A percentile compares a stretch with the other conserved stretches of the same genome.
These are phyloP conservation scores for Eurosta solidaginis DNA, from an alignment of 1,140 invertebrate genomes.

Conservation along the genomic window DNA sequence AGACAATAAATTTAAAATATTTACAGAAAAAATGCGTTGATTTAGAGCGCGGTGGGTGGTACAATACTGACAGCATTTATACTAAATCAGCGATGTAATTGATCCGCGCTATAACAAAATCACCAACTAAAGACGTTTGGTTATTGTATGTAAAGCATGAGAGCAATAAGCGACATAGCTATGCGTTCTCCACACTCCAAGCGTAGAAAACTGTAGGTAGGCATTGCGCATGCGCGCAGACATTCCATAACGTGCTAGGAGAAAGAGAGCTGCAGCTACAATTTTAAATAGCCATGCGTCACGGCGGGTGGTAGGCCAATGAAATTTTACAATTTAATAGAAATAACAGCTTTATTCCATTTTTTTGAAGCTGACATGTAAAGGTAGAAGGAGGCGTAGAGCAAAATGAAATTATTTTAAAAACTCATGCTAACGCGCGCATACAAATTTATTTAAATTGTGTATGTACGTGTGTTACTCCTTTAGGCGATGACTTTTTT, in stretches of 20 bases:
- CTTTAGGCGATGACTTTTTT: background rate
- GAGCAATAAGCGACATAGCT: background rate
- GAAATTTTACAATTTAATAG: slow-evolving; percentile 19
- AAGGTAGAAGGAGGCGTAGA: background rate
- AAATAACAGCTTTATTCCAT: background rate
- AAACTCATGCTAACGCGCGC: too few species aligned
- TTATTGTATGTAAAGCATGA: too few species aligned
- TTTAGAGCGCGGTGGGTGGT: slow-evolving; percentile 7
- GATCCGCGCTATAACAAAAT: background rate
- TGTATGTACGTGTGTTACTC: too few species aligned
- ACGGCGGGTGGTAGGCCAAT: background rate
- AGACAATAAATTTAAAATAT: background rate
- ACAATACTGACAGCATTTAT: background rate
- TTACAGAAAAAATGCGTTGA: background rate
- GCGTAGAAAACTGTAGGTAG: background rate
- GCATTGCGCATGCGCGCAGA: background rate
- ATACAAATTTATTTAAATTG: too few species aligned
- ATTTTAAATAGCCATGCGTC: background rate
- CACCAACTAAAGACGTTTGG: background rate
- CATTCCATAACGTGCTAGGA: background rate
- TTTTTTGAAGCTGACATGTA: background rate
- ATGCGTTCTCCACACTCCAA: background rate
- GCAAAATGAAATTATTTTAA: background rate
- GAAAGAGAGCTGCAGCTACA: background rate
- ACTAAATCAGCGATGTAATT: background rate